phyloP scores from a whole-genome alignment of 2,113 vertebrate species.

The Neogobius melanostomus region DNA sequence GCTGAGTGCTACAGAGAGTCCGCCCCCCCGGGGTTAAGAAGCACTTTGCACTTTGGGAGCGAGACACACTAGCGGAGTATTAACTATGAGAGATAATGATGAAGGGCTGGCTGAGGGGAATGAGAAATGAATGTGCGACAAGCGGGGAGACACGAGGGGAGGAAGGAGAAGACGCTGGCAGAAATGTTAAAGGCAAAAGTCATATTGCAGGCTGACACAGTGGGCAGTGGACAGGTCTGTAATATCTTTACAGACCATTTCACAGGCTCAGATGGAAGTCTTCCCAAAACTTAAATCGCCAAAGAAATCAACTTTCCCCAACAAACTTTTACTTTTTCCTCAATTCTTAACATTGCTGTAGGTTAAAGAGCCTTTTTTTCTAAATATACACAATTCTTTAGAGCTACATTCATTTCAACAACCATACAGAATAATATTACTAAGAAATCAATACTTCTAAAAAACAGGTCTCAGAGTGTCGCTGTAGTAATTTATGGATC shows the following conservation, averaged over 20 bases:
- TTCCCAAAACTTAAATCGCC: neutral
- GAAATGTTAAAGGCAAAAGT: constrained; percentile 66
- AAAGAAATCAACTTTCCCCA: too few relatives aligned
- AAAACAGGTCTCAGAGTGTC: too few relatives aligned
- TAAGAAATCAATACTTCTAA: too few relatives aligned
- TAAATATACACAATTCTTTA: too few relatives aligned
- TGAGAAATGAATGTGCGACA: constrained; percentile 49
- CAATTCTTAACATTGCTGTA: neutral
- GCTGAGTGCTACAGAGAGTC: constrained; percentile 45
- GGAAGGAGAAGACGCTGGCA: constrained; percentile 38
- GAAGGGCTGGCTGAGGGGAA: constrained; percentile 66
- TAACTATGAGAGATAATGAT: constrained; percentile 71
- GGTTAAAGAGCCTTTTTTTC: too few relatives aligned
- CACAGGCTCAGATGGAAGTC: neutral
- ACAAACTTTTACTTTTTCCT: neutral
- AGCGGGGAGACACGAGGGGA: constrained; percentile 39
- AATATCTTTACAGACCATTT: constrained; percentile 1
- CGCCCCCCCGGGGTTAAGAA: constrained; percentile 55
- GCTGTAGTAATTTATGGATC: too few relatives aligned
- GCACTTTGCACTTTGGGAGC: constrained; percentile 51
- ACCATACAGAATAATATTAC: too few relatives aligned
- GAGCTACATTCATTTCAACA: too few relatives aligned
- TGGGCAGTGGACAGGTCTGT: constrained; percentile 23
- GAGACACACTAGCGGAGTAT: constrained; percentile 62
- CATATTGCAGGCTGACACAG: constrained; percentile 54